phyloP scores from a whole-genome alignment of 2,888 invertebrate species.

The Trichacis sp. region DNA sequence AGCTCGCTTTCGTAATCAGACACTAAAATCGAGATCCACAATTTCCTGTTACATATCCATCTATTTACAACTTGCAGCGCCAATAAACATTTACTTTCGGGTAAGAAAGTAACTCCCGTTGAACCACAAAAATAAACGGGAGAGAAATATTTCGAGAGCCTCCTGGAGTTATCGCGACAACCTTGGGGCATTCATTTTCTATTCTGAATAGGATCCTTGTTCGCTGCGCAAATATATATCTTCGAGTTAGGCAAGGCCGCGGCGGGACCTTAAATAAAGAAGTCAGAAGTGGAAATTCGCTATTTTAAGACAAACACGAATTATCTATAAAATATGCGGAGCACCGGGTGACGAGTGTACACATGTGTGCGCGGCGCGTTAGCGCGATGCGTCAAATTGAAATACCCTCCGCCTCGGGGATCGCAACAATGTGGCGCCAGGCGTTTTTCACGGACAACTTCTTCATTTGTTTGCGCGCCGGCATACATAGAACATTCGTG shows the following conservation, averaged over 20 bases:
- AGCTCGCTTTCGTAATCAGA: no score
- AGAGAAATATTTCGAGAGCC: not conserved
- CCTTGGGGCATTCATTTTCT: constrained; percentile 6
- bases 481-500: no score
- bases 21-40: no score
- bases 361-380: constrained; percentile 35
- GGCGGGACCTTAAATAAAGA: constrained; percentile 2
- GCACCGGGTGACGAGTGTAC: constrained; percentile 40
- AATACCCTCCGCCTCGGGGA: constrained; percentile 13
- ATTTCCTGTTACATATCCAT: no score
- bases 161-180: not conserved
- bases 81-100: no score
- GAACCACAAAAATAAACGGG: no score
- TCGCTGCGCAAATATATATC: constrained; percentile 3
- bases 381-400: constrained; percentile 33
- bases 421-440: constrained; percentile 21
- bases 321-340: constrained; percentile 29
- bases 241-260: not conserved
- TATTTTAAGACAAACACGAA: constrained; percentile 40
- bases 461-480: constrained; percentile 9
- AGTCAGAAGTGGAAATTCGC: constrained; percentile 26
- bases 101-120: no score
- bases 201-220: not conserved
- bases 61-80: no score
- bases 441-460: constrained; percentile 13